Percentiles rank a stretch among this genome's conserved stretches.
These are phyloP conservation scores for Hirtodrosophila histrioides DNA, from an alignment of 2,888 invertebrate species.

Conservation along the genomic window DNA sequence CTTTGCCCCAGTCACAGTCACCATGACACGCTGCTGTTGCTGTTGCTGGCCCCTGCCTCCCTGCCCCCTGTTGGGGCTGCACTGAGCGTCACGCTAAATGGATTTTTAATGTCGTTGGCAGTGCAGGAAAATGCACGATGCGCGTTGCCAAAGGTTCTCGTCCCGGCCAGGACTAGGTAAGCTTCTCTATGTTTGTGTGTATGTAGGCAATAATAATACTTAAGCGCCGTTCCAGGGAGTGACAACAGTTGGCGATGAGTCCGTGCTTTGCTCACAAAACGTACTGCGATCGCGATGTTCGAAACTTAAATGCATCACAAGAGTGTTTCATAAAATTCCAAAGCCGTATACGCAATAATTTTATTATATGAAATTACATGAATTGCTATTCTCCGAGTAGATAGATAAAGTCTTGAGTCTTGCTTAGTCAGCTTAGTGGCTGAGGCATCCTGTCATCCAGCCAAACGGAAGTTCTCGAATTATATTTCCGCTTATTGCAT, in stretches of 20 bases:
- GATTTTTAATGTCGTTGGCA: conserved; percentile 80
- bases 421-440: too few species aligned
- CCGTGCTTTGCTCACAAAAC: conserved; percentile 19
- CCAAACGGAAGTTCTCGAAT: too few species aligned
- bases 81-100: conserved; percentile 75
- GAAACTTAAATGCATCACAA: too few species aligned
- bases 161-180: conserved; percentile 45
- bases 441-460: too few species aligned
- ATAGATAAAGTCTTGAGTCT: too few species aligned
- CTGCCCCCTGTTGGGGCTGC: conserved; percentile 42
- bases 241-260: conserved; percentile 30
- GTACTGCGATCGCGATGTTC: background rate
- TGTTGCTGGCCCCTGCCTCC: conserved; percentile 11
- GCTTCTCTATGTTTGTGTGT: conserved; percentile 10
- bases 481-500: too few species aligned
- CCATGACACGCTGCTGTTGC: conserved; percentile 43
- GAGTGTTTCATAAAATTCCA: too few species aligned
- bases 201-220: conserved; percentile 68
- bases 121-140: conserved; percentile 63
- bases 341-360: too few species aligned
- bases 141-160: conserved; percentile 61
- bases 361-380: too few species aligned
- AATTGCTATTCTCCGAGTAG: too few species aligned
- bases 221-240: conserved; percentile 50
- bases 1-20: conserved; percentile 28